A percentile compares a stretch with the other conserved stretches of the same genome.
These are phyloP conservation scores for Athene noctua DNA, from an alignment of 2,113 vertebrate genomes.

Conservation along the genomic window DNA sequence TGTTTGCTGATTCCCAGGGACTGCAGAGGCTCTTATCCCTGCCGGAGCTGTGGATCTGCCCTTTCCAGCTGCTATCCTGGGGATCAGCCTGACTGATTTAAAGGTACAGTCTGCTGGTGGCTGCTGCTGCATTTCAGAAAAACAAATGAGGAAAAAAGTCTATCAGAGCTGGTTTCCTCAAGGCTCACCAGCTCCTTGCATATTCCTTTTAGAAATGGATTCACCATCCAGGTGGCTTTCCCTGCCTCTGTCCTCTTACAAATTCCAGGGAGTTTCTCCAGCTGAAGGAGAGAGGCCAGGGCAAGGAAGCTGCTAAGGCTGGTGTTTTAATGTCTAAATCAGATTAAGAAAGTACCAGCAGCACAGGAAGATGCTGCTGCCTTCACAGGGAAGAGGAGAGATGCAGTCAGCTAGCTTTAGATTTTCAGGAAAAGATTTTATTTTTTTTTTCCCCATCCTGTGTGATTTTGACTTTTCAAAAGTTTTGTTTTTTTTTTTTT, in stretches of 20 bases:
- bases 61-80: slow-evolving; percentile 4
- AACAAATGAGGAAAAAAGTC: not conserved
- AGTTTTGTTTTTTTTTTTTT: not conserved
- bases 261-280: too few species aligned
- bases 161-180: rapidly evolving
- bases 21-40: not conserved
- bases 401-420: not conserved
- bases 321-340: not conserved
- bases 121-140: not conserved
- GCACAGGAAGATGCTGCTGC: not conserved
- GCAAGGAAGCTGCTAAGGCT: not conserved
- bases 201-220: not conserved
- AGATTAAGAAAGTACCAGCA: not conserved
- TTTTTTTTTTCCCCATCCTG: not conserved
- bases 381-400: not conserved
- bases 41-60: not conserved
- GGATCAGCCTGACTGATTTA: not conserved
- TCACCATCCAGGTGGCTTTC: not conserved
- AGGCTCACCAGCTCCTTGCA: not conserved
- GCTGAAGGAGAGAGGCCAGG: not conserved
- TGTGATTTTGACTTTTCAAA: not conserved
- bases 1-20: not conserved
- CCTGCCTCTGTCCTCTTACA: not conserved
- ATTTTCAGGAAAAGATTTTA: not conserved
- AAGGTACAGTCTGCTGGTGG: not conserved